phyloP scores from a whole-genome alignment of 2,113 vertebrate species.

The Garra rufa region DNA sequence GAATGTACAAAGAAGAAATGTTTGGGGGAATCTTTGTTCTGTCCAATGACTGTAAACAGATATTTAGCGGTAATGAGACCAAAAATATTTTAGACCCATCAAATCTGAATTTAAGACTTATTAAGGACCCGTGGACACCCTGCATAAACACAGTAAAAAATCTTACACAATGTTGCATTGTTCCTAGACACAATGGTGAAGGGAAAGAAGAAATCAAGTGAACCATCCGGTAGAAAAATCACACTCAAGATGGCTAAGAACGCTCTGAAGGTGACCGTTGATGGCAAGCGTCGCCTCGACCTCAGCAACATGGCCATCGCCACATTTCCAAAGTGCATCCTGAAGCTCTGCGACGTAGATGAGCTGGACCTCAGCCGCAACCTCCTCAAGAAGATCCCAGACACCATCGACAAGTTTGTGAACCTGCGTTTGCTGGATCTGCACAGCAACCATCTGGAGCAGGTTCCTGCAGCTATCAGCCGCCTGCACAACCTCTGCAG shows the following conservation, averaged over 20 bases:
- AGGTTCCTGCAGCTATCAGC: constrained; percentile 79
- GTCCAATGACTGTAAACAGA: too few species aligned
- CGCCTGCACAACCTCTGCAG: constrained; percentile 77
- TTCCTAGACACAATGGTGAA: constrained; percentile 64
- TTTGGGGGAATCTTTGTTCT: too few species aligned
- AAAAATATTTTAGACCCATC: too few species aligned
- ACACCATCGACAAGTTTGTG: constrained; percentile 80
- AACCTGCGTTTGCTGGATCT: constrained; percentile 85
- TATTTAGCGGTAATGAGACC: too few species aligned
- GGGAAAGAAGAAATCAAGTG: constrained; percentile 57
- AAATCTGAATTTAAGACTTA: too few species aligned
- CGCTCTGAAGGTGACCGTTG: constrained; percentile 74
- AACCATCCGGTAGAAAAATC: constrained; percentile 77
- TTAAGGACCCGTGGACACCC: too few species aligned
- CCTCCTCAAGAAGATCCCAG: constrained; percentile 82
- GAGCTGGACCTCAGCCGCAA: constrained; percentile 92
- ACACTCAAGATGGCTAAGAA: constrained; percentile 83
- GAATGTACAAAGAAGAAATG: too few species aligned
- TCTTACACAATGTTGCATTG: neutral
- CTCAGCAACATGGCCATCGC: constrained; percentile 87
- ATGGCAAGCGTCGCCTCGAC: constrained; percentile 81
- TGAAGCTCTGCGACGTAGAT: constrained; percentile 81
- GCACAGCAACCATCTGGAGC: constrained; percentile 89
- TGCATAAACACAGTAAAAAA: too few species aligned
- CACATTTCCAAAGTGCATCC: constrained; percentile 83